phyloP scores from a whole-genome alignment of 2,797 vertebrate species.

The Leuciscus waleckii region DNA sequence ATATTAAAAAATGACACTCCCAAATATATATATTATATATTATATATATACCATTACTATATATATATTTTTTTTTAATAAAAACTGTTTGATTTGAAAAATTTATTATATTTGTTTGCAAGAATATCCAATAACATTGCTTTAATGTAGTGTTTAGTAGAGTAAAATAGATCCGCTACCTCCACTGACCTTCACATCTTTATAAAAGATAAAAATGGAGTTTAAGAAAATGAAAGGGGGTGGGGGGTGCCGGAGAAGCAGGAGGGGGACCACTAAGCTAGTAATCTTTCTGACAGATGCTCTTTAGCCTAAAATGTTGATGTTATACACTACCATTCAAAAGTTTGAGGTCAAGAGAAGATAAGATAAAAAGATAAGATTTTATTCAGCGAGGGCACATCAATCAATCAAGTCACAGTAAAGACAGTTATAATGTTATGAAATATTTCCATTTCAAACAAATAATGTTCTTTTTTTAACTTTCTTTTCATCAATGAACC shows the following conservation, averaged over 20 bases:
- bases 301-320: background rate
- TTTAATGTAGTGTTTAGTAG: background rate
- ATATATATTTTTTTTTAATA: too few relatives aligned
- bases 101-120: background rate
- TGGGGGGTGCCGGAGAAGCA: constrained; percentile 13
- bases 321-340: background rate
- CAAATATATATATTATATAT: background rate
- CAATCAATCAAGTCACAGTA: background rate
- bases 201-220: constrained; percentile 34
- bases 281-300: background rate
- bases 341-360: background rate
- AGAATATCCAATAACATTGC: background rate
- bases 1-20: background rate
- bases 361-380: background rate
- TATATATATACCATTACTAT: too few relatives aligned
- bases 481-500: background rate
- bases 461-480: background rate
- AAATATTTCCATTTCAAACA: background rate
- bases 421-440: background rate
- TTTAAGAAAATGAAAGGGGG: constrained; percentile 36
- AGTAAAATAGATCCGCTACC: constrained; percentile 15
- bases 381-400: background rate
- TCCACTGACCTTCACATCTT: constrained; percentile 29
- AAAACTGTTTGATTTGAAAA: background rate
- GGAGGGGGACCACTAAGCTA: constrained; percentile 19